These are phyloP conservation scores for Zalophus californianus DNA, from an alignment of 2,797 vertebrate genomes.

Conservation along the genomic window DNA sequence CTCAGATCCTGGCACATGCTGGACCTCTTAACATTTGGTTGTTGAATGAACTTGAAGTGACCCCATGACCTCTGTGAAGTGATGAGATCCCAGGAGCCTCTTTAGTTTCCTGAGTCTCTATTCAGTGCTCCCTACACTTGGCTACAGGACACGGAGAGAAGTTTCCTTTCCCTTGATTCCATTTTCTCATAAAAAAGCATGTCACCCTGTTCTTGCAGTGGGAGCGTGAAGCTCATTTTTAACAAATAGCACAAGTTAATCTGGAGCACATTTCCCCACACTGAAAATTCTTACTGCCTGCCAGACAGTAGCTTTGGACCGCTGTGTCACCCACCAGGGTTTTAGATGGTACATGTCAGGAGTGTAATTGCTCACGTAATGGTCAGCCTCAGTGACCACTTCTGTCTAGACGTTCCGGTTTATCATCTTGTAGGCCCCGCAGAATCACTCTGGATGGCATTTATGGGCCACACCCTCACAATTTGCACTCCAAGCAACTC, in stretches of 20 bases:
- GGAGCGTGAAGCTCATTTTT: neutral
- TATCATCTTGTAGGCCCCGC: neutral
- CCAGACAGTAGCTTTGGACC: neutral
- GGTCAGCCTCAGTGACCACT: neutral
- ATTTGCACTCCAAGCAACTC: slow-evolving; percentile 3
- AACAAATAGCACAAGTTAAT: slow-evolving; percentile 23
- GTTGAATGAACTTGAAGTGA: neutral
- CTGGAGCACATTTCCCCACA: neutral
- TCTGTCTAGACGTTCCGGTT: slow-evolving; percentile 66
- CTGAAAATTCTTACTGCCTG: neutral
- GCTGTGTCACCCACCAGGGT: neutral
- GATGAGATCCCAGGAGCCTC: neutral
- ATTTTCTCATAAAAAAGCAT: neutral
- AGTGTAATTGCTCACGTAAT: slow-evolving; percentile 19
- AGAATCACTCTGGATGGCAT: neutral
- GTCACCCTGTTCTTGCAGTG: neutral
- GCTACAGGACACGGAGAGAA: neutral
- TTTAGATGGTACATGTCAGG: slow-evolving; percentile 4
- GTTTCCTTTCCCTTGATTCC: neutral
- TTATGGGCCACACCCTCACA: slow-evolving; percentile 32
- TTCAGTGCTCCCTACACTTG: neutral
- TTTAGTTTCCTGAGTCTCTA: neutral
- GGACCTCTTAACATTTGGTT: too few species aligned
- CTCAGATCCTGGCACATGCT: neutral
- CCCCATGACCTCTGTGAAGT: neutral